Conservation (phyloP, 2,888 invertebrate genomes). For the Clostera curtula region DNA sequence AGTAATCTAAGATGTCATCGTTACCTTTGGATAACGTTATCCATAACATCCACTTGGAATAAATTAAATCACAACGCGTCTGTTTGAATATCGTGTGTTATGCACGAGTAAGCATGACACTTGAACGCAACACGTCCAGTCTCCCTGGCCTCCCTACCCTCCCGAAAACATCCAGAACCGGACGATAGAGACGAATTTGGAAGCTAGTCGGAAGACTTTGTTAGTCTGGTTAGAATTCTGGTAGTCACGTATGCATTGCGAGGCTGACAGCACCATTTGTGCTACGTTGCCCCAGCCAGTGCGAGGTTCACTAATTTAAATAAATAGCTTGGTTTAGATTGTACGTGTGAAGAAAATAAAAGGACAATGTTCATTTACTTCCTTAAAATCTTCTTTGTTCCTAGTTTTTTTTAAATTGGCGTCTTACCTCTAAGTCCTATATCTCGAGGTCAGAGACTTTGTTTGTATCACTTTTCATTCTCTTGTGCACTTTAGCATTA, state of each 20-base stretch:
- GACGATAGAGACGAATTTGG: background rate
- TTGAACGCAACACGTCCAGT: conserved; percentile 10
- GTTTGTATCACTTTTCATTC: no score
- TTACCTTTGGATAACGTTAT: no score
- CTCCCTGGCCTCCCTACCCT: conserved; percentile 5
- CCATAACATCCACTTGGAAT: background rate
- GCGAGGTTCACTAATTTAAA: conserved; percentile 22
- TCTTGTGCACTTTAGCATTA: no score
- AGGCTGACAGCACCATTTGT: conserved; percentile 25
- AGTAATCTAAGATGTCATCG: no score
- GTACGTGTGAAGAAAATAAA: conserved; percentile 10
- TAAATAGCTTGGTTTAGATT: conserved; percentile 19
- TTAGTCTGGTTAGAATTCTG: conserved; percentile 10
- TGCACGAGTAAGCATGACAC: conserved; percentile 21
- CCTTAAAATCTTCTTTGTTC: background rate
- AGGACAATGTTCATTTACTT: background rate
- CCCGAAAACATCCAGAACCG: background rate
- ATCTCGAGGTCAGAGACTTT: no score
- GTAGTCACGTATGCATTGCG: conserved; percentile 31
- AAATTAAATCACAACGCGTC: conserved; percentile 11
- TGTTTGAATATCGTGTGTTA: conserved; percentile 11
- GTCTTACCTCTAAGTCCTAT: no score
- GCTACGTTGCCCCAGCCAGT: conserved; percentile 17
- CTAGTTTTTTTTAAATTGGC: no score
- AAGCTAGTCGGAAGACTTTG: conserved; percentile 5